Conservation (phyloP, 2,113 vertebrate genomes). For the Petaurus breviceps region DNA sequence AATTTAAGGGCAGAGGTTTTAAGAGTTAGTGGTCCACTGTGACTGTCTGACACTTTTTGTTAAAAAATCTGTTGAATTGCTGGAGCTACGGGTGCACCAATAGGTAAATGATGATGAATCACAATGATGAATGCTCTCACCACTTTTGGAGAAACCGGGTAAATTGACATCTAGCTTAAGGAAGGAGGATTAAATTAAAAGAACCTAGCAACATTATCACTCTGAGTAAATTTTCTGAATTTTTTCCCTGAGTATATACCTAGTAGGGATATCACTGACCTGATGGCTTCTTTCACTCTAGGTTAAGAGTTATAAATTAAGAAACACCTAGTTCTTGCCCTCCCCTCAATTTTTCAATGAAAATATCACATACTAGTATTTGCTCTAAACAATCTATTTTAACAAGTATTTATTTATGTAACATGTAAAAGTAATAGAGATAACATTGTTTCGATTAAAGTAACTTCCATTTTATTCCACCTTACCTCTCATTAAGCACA, state of each 20-base stretch:
- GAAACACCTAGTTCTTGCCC: background rate
- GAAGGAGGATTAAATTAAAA: conserved; percentile 17
- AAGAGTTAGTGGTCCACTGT: background rate
- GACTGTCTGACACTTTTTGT: background rate
- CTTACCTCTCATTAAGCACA: conserved; percentile 98
- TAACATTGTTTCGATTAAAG: background rate
- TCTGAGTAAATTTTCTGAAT: background rate
- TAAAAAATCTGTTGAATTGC: conserved; percentile 17
- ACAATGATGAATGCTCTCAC: background rate
- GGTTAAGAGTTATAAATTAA: background rate
- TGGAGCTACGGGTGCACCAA: background rate
- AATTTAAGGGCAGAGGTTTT: background rate
- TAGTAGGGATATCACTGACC: background rate
- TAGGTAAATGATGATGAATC: background rate
- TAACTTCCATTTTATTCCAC: background rate
- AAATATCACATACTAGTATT: background rate
- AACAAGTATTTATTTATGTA: background rate
- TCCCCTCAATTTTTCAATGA: background rate
- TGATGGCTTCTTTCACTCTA: background rate
- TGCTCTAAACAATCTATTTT: background rate
- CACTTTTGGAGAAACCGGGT: background rate
- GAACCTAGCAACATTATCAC: background rate
- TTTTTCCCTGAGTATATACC: too few relatives aligned
- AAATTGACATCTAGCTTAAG: conserved; percentile 10
- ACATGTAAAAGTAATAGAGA: too few relatives aligned